phyloP scores from a whole-genome alignment of 2,797 vertebrate genomes.

The Astyanax mexicanus region DNA sequence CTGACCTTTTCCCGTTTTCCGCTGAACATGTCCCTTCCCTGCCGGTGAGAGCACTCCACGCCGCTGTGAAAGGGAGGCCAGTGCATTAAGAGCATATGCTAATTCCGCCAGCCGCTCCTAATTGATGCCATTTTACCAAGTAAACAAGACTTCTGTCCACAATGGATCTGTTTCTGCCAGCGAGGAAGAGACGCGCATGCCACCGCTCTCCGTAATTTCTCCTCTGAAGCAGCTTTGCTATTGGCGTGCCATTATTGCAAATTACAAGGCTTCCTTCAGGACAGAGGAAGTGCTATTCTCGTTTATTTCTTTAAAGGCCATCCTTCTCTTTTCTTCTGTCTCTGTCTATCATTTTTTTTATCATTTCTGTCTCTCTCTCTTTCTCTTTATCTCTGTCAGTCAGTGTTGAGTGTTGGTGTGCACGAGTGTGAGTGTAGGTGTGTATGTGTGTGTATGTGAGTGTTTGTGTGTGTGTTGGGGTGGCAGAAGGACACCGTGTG shows the following conservation, averaged over 20 bases:
- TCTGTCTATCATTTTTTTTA: conserved; percentile 47
- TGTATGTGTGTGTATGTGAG: no score
- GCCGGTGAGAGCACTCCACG: conserved; percentile 74
- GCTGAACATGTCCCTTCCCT: conserved; percentile 85
- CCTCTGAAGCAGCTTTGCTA: conserved; percentile 74
- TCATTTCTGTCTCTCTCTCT: conserved; percentile 39
- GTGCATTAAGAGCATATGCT: conserved; percentile 89
- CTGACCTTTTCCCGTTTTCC: conserved; percentile 86
- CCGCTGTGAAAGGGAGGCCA: conserved; percentile 83
- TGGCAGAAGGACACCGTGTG: conserved; percentile 4
- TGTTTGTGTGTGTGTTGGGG: conserved; percentile 65
- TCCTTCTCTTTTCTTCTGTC: conserved; percentile 67
- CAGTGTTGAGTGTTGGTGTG: conserved; percentile 69
- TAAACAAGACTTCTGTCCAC: conserved; percentile 86
- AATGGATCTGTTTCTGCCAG: conserved; percentile 82
- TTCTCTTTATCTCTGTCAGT: conserved; percentile 71
- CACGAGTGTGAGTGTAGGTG: not conserved
- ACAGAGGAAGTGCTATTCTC: conserved; percentile 81
- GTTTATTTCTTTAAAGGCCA: conserved; percentile 82
- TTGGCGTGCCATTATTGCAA: conserved; percentile 92
- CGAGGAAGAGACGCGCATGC: conserved; percentile 83
- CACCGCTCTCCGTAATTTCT: conserved; percentile 85
- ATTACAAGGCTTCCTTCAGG: conserved; percentile 83
- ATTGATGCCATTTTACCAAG: conserved; percentile 90
- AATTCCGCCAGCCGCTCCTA: conserved; percentile 85